Base-by-base conservation (phyloP, 2,113 vertebrate genomes). In the Melanerpes aurifrons region DNA sequence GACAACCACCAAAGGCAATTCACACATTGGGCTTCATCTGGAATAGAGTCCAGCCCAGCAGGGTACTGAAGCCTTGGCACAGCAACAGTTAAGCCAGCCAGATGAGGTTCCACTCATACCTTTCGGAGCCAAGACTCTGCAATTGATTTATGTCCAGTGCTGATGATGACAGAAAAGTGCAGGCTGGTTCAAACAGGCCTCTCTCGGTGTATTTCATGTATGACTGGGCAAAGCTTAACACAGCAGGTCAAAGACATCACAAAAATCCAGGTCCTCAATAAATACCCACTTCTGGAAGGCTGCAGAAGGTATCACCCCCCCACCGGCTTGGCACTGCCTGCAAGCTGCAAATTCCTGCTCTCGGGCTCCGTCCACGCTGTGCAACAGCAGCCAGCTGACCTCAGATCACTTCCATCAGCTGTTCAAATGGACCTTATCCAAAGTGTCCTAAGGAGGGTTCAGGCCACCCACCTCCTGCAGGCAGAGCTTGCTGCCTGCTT, bases 111-210 rank as follows among this genome's bases (percentile, higher is more conserved):
- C 94, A 92, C 14, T 45, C 92, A 50, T 77, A 61, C 74, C 56
- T 84, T 72, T 48, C 89, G 32, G 25, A 92, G 89, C 94, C 89
- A 69, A 73, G 92, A 73, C 59, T 16, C 10, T 40, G 48, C 61
- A 45, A 12, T 45, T 92, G 89, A 93, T 93, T 92, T 89, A 89
- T 84, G 63, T 31, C 92, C 48, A 10, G 37, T 76, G 86, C 61
- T 92, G 82, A 76, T 64, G 89, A 68, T 68, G 86, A 87, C 89
- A 89, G 92, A 84, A 83, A 93, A 93, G 59, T 15, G 26, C 89
- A 89, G 73, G 29, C 92, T 43, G 19, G 69, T 80, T 59, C 72
- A 84, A 86, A 32, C 45, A 25, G 48, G 31, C 37, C 37, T 54
- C 40, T 48, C 4, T 48, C 4, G 18, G 6, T 83, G 64, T 37